phyloP scores from a whole-genome alignment of 2,888 invertebrate genomes.

The Cynaeus angustus region DNA sequence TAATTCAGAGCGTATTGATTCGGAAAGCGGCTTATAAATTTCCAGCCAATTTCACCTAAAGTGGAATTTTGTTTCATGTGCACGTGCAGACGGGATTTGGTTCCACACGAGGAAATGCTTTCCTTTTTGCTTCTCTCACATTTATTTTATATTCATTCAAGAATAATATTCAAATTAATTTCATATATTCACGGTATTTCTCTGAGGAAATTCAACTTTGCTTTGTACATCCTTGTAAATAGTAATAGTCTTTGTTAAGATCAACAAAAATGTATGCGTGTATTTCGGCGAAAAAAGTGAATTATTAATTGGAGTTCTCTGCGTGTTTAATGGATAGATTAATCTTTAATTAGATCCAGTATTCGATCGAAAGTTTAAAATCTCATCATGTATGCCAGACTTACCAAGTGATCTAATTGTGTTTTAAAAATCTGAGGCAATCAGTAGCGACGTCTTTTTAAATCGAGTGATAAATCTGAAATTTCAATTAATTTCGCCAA shows the following conservation, averaged over 20 bases:
- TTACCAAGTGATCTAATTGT: constrained; percentile 6
- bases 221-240: constrained; percentile 5
- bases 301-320: constrained; percentile 6
- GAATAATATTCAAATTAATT: constrained; percentile 28
- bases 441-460: constrained; percentile 26
- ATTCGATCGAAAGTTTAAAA: not conserved
- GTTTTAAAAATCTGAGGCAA: constrained; percentile 1
- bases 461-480: constrained; percentile 31
- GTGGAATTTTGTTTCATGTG: constrained; percentile 36
- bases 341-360: constrained; percentile 9
- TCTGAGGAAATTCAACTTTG: constrained; percentile 11
- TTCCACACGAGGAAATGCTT: constrained; percentile 19
- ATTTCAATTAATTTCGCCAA: constrained; percentile 39
- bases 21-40: constrained; percentile 40
- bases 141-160: constrained; percentile 19
- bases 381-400: constrained; percentile 13
- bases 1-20: constrained; percentile 31
- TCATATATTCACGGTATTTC: constrained; percentile 5
- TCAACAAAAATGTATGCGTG: not conserved
- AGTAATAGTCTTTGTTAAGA: not conserved
- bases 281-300: constrained; percentile 1
- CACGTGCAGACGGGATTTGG: constrained; percentile 26
- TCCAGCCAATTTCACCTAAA: constrained; percentile 33
- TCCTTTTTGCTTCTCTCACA: constrained; percentile 10
- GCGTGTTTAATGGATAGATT: constrained; percentile 14